phyloP scores from a whole-genome alignment of 2,113 vertebrate species.

The Chiloscyllium plagiosum region DNA sequence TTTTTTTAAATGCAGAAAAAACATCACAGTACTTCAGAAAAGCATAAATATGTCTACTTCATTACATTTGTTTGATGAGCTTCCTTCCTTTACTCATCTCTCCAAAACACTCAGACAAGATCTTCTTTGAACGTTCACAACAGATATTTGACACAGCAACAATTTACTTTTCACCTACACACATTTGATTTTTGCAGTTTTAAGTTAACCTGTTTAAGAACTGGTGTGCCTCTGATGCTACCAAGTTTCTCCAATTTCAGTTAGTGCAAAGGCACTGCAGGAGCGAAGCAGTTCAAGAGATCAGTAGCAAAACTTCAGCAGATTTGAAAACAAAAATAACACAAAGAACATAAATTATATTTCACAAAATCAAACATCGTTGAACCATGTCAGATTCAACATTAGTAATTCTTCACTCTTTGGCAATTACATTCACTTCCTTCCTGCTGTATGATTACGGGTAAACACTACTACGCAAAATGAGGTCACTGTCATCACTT shows the following conservation, averaged over 20 bases:
- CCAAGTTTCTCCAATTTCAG: background rate
- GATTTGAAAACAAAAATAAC: background rate
- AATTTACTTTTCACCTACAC: background rate
- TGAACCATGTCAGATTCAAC: background rate
- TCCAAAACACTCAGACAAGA: background rate
- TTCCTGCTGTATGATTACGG: background rate
- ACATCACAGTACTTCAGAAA: background rate
- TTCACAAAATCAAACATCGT: background rate
- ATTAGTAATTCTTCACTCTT: background rate
- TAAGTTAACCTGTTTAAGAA: background rate
- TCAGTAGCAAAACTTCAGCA: background rate
- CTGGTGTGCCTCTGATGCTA: background rate
- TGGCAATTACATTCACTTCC: constrained; percentile 19
- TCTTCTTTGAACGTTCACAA: background rate
- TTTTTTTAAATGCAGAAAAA: background rate
- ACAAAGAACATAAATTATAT: background rate
- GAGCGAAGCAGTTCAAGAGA: background rate
- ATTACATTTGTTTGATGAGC: background rate
- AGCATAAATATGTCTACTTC: background rate
- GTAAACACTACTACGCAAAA: constrained; percentile 12
- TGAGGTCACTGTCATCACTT: constrained; percentile 2
- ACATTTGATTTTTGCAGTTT: background rate
- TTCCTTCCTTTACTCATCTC: background rate
- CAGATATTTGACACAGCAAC: background rate
- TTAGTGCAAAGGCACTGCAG: background rate